Percentiles rank a stretch among this genome's conserved stretches.
Conservation (phyloP, 2,888 invertebrate genomes). For the Plusia festucae region DNA sequence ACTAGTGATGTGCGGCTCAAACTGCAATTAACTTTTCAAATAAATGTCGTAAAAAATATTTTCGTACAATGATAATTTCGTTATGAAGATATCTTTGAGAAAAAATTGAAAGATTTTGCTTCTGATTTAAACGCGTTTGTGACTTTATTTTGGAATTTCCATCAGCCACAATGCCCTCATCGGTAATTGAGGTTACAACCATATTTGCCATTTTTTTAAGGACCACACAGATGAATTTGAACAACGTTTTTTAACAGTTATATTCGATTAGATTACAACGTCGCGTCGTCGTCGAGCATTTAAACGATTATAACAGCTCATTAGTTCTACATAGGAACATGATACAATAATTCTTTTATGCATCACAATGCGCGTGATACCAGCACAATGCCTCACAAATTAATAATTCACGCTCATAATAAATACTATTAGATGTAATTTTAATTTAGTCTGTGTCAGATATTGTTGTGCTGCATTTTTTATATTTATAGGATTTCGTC, state of each 20-base stretch:
- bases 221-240: neutral
- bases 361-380: slow-evolving; percentile 58
- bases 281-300: slow-evolving; percentile 61
- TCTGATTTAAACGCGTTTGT: neutral
- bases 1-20: no score
- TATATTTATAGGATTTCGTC: slow-evolving; percentile 77
- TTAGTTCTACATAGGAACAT: slow-evolving; percentile 56
- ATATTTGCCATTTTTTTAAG: neutral
- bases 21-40: no score
- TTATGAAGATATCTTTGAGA: neutral
- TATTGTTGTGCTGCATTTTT: slow-evolving; percentile 65
- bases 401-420: slow-evolving; percentile 85
- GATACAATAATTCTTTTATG: slow-evolving; percentile 66
- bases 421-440: slow-evolving; percentile 80
- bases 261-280: slow-evolving; percentile 62
- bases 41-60: no score
- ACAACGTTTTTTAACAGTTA: slow-evolving; percentile 30
- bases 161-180: neutral
- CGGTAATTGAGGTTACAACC: neutral
- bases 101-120: neutral
- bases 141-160: neutral
- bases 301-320: slow-evolving; percentile 56
- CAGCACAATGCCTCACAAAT: slow-evolving; percentile 83
- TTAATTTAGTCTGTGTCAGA: slow-evolving; percentile 81
- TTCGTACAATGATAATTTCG: neutral